These are phyloP conservation scores for Serinus canaria DNA, from an alignment of 2,113 vertebrate species.

Conservation along the genomic window DNA sequence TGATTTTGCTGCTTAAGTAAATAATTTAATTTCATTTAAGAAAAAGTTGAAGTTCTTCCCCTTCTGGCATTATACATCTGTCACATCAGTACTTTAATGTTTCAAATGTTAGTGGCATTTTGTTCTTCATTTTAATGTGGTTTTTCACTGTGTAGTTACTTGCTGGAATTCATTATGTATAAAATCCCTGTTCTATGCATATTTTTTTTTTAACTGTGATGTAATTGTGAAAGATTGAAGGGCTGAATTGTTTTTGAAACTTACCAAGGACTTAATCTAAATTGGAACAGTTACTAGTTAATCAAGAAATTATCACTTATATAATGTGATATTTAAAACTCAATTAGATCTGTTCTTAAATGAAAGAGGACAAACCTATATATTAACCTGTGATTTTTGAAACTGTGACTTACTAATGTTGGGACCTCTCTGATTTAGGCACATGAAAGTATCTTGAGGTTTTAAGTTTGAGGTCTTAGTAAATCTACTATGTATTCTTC, in stretches of 20 bases:
- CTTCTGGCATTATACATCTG: neutral
- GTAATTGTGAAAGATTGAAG: neutral
- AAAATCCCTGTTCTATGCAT: neutral
- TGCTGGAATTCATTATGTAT: neutral
- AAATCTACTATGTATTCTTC: neutral
- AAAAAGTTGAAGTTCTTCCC: neutral
- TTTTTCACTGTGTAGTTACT: neutral
- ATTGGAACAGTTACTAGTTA: conserved; percentile 19
- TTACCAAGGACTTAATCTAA: neutral
- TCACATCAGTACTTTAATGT: neutral
- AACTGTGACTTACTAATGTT: neutral
- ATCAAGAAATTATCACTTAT: conserved; percentile 21
- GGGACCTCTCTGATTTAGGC: neutral
- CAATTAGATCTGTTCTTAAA: conserved; percentile 35
- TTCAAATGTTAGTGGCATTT: neutral
- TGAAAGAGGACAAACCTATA: neutral
- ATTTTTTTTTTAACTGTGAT: neutral
- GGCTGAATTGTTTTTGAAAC: neutral
- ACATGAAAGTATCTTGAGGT: neutral
- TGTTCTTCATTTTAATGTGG: neutral
- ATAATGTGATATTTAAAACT: conserved; percentile 27
- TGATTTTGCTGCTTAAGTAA: neutral
- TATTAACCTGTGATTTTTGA: neutral
- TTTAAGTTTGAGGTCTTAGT: neutral
- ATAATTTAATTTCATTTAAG: neutral